Evolutionary conservation across 2,797 vertebrate species (phyloP).

Genomic region (Gadopsis bispinosus): DNA sequence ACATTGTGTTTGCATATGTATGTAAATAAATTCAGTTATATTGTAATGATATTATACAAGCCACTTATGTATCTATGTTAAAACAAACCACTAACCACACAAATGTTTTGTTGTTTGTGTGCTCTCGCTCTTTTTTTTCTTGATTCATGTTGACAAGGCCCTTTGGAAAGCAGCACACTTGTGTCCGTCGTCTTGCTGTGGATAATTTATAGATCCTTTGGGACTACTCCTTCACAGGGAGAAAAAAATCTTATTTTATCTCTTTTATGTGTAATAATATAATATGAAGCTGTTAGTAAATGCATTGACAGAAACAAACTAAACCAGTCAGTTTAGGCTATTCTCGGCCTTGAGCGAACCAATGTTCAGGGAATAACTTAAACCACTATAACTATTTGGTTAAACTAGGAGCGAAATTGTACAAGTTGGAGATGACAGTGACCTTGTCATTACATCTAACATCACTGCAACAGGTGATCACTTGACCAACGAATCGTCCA

Average conservation of each 20-base stretch:
- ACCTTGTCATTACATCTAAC: constrained; percentile 54
- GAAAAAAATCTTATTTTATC: constrained; percentile 55
- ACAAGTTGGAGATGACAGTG: constrained; percentile 62
- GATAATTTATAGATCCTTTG: constrained; percentile 85
- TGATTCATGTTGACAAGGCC: constrained; percentile 83
- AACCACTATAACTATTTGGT: constrained; percentile 85
- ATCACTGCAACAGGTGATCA: constrained; percentile 56
- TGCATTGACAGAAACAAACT: constrained; percentile 69
- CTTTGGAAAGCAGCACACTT: constrained; percentile 82
- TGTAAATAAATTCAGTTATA: constrained; percentile 85
- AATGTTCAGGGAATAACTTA: constrained; percentile 86
- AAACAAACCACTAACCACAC: constrained; percentile 90
- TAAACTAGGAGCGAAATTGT: constrained; percentile 54
- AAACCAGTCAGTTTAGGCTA: constrained; percentile 81
- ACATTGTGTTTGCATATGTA: constrained; percentile 81
- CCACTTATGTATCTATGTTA: constrained; percentile 87
- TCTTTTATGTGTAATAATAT: constrained; percentile 60
- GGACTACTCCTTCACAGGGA: constrained; percentile 80
- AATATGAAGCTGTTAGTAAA: constrained; percentile 76
- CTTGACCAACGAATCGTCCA: constrained; percentile 49
- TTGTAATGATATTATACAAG: constrained; percentile 86
- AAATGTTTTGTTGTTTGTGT: constrained; percentile 83
- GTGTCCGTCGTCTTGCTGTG: constrained; percentile 76
- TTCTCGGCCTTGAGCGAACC: constrained; percentile 80
- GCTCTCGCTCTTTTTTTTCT: constrained; percentile 75